Conservation (phyloP, 2,888 invertebrate species). For the Glaucopsyche alexis region DNA sequence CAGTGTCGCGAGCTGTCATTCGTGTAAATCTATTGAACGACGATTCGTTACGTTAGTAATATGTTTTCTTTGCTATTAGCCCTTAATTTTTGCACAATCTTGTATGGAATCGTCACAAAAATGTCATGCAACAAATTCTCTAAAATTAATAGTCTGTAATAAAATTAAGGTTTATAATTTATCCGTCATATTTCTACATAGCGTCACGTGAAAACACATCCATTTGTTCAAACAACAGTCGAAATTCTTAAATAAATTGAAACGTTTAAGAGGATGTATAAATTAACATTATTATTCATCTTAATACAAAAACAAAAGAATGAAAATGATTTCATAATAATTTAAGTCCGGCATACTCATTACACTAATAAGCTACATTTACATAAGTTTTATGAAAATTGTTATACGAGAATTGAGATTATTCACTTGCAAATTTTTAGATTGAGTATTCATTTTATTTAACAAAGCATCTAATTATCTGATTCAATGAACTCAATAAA, state of each 20-base stretch:
- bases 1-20: too few relatives aligned
- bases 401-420: background rate
- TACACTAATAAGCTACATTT: constrained; percentile 5
- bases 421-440: background rate
- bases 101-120: too few relatives aligned
- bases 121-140: too few relatives aligned
- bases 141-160: too few relatives aligned
- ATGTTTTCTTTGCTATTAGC: too few relatives aligned
- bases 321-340: background rate
- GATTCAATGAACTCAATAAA: background rate
- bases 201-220: background rate
- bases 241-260: background rate
- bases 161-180: too few relatives aligned
- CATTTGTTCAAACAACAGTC: background rate
- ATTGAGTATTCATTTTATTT: background rate
- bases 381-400: background rate
- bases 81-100: too few relatives aligned
- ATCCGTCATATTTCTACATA: too few relatives aligned
- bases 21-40: too few relatives aligned
- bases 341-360: background rate
- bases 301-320: background rate
- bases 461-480: background rate
- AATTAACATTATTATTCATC: constrained; percentile 8
- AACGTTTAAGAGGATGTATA: background rate
- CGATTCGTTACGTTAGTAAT: too few relatives aligned